phyloP scores from a whole-genome alignment of 2,888 invertebrate species.

The Tanytarsus gracilentus region DNA sequence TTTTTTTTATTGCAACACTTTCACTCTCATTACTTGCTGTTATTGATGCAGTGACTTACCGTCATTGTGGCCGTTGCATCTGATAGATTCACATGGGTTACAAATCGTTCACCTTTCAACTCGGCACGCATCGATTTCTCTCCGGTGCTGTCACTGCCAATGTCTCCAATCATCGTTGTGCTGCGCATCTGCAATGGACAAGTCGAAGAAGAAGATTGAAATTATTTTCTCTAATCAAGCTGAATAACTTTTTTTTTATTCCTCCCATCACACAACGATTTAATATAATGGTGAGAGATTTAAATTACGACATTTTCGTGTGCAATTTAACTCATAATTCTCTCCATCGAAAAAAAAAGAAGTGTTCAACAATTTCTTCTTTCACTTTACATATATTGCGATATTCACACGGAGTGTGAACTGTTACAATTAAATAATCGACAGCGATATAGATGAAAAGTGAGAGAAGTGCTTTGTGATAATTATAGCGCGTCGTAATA shows the following conservation, averaged over 20 bases:
- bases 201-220: constrained; percentile 1
- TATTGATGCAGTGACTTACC: neutral
- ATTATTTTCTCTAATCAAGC: neutral
- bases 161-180: neutral
- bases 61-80: neutral
- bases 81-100: constrained; percentile 23
- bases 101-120: constrained; percentile 21
- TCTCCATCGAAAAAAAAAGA: no score
- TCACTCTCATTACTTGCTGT: constrained; percentile 10
- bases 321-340: no score
- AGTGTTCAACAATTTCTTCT: no score
- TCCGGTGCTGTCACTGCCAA: neutral
- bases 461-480: no score
- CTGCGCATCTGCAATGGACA: constrained; percentile 19
- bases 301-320: no score
- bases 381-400: no score
- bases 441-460: no score
- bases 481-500: no score
- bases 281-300: no score
- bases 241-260: neutral
- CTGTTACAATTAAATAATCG: no score
- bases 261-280: no score
- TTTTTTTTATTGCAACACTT: constrained; percentile 6
- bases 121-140: constrained; percentile 8
- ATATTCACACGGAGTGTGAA: no score